Evolutionary conservation across 35 echinoderm and acorn worm species (phyloP), one percentile per base, ranked within the genome.

Genomic region (Holothuria glaberrima): DNA sequence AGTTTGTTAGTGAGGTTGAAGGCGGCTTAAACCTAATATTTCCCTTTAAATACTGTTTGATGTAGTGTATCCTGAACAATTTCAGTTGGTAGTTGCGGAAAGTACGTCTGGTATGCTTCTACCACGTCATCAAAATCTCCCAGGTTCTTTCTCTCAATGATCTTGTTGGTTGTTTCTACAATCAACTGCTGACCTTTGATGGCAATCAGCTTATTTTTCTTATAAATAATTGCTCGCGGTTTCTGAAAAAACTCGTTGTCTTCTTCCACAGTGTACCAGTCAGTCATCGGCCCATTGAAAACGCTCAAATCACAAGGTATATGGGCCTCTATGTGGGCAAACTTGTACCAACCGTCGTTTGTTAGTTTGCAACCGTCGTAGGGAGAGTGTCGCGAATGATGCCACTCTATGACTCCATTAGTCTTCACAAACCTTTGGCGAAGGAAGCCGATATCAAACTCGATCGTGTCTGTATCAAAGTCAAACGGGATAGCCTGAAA

Each of bases 401-500:
- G 83, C 63, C 31, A 52, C 35, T n/a, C 88, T 57, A 48, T 88
- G 92, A n/a, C n/a, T n/a, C n/a, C 84, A 86, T 71, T 59, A 72
- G 90, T 26, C 75, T 58, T n/a, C n/a, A n/a, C n/a, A n/a, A n/a
- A n/a, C n/a, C n/a, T n/a, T n/a, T n/a, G n/a, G n/a, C n/a, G n/a
- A 7, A 91, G 63, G 45, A 88, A 95, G 28, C 82, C 71, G 18
- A 78, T n/a, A 38, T 19, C 30, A 24, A 92, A 95, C n/a, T 71
- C 86, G 6, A 84, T 72, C 2, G 93, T 92, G 46, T 75, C 75
- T 0, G 68, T 48, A 18, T 89, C 93, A 68, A 95, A 95, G 27
- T 95, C 64, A 9, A 95, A 33, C 24, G 89, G 85, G n/a, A n/a
- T n/a, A n/a, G n/a, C n/a, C n/a, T n/a, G n/a, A n/a, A n/a, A n/a